These are phyloP conservation scores for Garra rufa DNA, from an alignment of 2,113 vertebrate species.

Conservation along the genomic window DNA sequence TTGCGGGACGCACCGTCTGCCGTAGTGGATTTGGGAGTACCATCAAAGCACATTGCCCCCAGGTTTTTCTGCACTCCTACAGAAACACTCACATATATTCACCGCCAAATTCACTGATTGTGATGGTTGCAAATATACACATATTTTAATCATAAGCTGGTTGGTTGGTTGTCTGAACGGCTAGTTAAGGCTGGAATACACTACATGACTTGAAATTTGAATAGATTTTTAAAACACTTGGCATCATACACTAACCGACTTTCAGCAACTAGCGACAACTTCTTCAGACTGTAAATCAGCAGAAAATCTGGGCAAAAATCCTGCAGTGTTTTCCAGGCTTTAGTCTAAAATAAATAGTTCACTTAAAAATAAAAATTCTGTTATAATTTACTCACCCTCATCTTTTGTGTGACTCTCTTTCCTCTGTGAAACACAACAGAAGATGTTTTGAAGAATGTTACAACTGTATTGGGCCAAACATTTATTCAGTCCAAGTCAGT, in stretches of 20 bases:
- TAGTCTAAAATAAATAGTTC: not conserved
- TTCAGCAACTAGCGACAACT: no score
- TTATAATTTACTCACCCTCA: not conserved
- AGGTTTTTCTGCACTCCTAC: slow-evolving; percentile 28
- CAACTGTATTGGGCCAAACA: not conserved
- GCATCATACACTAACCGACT: no score
- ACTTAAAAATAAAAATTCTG: not conserved
- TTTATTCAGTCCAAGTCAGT: not conserved
- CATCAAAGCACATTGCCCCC: slow-evolving; percentile 31
- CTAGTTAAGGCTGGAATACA: no score
- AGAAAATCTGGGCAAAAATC: no score
- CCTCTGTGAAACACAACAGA: not conserved
- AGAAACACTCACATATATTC: not conserved
- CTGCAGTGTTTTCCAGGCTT: no score
- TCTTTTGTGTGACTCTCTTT: not conserved
- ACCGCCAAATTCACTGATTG: not conserved
- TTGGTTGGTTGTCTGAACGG: not conserved
- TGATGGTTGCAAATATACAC: not conserved
- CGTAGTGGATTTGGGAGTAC: slow-evolving; percentile 27
- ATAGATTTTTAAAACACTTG: no score
- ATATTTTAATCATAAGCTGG: not conserved
- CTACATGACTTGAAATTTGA: no score
- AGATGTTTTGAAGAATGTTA: not conserved
- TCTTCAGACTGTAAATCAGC: no score
- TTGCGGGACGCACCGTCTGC: slow-evolving; percentile 16